Conservation (phyloP, 1,140 invertebrate genomes). For the Cyclina sinensis region DNA sequence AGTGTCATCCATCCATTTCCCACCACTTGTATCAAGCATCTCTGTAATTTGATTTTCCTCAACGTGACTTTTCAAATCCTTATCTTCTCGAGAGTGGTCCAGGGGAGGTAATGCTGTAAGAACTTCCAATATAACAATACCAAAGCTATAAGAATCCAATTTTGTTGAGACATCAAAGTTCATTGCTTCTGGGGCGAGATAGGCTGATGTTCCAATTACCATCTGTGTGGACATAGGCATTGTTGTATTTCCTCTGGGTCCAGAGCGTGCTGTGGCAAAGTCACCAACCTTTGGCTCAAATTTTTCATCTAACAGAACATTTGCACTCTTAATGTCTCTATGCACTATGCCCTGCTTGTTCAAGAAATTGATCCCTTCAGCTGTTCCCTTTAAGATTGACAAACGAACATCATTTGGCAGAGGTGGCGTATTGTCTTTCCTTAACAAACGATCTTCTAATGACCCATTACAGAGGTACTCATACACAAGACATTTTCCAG, state of each 20-base stretch:
- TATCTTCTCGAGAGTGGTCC: slow-evolving; percentile 74
- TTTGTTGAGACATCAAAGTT: slow-evolving; percentile 91
- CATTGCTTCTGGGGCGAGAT: slow-evolving; percentile 92
- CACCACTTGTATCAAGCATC: slow-evolving; percentile 67
- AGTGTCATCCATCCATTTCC: slow-evolving; percentile 67
- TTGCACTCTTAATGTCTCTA: slow-evolving; percentile 92
- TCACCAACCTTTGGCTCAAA: slow-evolving; percentile 91
- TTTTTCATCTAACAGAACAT: slow-evolving; percentile 90
- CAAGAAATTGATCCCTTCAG: slow-evolving; percentile 89
- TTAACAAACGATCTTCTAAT: slow-evolving; percentile 89
- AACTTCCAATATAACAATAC: slow-evolving; percentile 88
- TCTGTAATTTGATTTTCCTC: slow-evolving; percentile 66
- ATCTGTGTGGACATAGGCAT: slow-evolving; percentile 87
- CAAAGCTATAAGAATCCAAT: slow-evolving; percentile 93
- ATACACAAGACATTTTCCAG: slow-evolving; percentile 90
- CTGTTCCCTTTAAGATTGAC: slow-evolving; percentile 89
- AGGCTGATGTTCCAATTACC: slow-evolving; percentile 91
- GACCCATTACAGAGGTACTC: slow-evolving; percentile 91
- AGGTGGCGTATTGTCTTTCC: slow-evolving; percentile 81
- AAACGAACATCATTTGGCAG: slow-evolving; percentile 88
- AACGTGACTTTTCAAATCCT: slow-evolving; percentile 75
- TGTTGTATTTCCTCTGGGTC: slow-evolving; percentile 85
- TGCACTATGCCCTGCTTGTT: slow-evolving; percentile 90
- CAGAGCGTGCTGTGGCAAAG: slow-evolving; percentile 90
- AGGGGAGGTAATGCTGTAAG: slow-evolving; percentile 77